Base-by-base conservation (phyloP, 2,797 vertebrate genomes). In the Vireo griseus region DNA sequence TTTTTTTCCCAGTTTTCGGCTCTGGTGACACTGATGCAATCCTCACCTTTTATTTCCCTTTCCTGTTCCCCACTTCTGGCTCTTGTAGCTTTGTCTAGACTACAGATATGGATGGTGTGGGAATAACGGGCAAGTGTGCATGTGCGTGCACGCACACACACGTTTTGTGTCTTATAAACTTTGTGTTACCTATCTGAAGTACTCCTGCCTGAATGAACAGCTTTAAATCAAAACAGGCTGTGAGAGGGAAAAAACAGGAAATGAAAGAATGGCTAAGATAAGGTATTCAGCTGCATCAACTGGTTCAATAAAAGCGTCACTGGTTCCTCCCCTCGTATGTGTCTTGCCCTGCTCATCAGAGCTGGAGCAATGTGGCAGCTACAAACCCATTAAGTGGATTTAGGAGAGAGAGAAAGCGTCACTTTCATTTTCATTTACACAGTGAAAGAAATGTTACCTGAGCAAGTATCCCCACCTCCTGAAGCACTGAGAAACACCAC, bases 221-320 rank as follows among this genome's bases (percentile, higher is more conserved):
- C 7, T 1, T 75, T 96, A 97, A 96, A 96, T 96, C 79, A 91
- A 84, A 96, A 96, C 95, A 96, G 89, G 68, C 94, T 94, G 94
- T 35, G 82, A 67, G 94, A 48, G n/a, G 29, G 54, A 59, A 96
- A 78, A 31, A 88, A 78, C 85, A 97, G 95, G 95, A 97, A 97
- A 96, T 96, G 95, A 96, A 95, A 84, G 89, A 92, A 86, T 3
- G 33, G 59, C 87, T 84, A 45, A 92, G 87, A 91, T 88, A 92
- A 95, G 55, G 51, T 63, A 83, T 88, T 93, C 71, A 25, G 74
- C 84, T 91, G 29, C 52, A 59, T 80, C 79, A 47, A 37, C 31
- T 62, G 68, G 28, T 80, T 94, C 78, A 91, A 94, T 94, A 84
- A 88, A 92, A 91, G 58, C 48, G 62, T 33, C 2, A 1, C 85